Percentiles rank a stretch among this genome's conserved stretches.
phyloP scores from a whole-genome alignment of 2,113 vertebrate genomes.

The Colinus virginianus region DNA sequence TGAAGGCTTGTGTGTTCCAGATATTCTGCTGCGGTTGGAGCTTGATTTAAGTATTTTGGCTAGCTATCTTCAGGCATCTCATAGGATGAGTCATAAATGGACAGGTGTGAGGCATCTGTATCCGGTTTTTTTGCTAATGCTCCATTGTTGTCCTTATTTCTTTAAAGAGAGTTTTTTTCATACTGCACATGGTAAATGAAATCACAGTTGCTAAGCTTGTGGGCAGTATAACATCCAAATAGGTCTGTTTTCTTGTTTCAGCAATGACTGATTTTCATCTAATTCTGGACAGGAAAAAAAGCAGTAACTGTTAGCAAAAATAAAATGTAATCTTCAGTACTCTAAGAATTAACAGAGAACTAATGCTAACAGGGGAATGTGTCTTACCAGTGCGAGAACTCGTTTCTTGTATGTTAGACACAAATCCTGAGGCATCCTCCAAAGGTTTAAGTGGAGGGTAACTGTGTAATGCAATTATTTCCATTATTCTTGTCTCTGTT shows the following conservation, averaged over 20 bases:
- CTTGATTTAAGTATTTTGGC: neutral
- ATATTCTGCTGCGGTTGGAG: neutral
- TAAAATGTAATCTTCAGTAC: neutral
- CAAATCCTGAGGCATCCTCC: slow-evolving; percentile 49
- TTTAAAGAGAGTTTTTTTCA: neutral
- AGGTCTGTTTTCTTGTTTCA: neutral
- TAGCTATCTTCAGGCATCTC: neutral
- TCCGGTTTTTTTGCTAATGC: neutral
- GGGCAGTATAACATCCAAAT: neutral
- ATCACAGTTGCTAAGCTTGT: neutral
- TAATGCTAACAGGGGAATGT: neutral
- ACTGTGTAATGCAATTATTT: slow-evolving; percentile 78
- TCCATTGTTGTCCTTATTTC: neutral
- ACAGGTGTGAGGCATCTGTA: neutral
- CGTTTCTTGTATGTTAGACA: slow-evolving; percentile 15
- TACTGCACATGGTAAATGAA: neutral
- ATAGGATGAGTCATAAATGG: neutral
- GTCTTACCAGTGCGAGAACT: slow-evolving; percentile 7
- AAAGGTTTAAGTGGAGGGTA: slow-evolving; percentile 56
- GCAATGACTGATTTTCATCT: neutral
- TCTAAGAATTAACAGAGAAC: neutral
- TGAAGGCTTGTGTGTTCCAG: neutral
- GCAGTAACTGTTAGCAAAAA: neutral
- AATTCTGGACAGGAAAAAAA: neutral
- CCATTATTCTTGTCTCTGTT: slow-evolving; percentile 86